A percentile compares a stretch with the other conserved stretches of the same genome.
Evolutionary conservation across 1,140 invertebrate genomes (phyloP).

Genomic region (Pachypeltis micranthus): DNA sequence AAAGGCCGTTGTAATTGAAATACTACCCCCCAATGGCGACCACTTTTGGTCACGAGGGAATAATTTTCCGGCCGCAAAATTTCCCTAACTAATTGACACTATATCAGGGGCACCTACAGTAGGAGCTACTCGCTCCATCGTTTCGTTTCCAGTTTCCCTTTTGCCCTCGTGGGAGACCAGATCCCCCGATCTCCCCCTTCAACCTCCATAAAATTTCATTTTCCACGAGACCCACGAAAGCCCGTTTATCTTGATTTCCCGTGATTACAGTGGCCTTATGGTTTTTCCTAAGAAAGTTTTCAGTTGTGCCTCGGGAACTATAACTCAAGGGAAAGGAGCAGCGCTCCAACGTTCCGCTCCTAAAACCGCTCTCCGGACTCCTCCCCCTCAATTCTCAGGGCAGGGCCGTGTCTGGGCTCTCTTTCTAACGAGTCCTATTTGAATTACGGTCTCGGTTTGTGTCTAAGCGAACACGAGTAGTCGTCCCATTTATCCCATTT

Average conservation of each 20-base stretch:
- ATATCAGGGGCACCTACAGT: too few species aligned
- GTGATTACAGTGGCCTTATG: conserved; percentile 14
- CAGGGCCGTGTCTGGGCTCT: too few species aligned
- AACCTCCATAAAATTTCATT: conserved; percentile 13
- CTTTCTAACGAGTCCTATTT: conserved; percentile 1
- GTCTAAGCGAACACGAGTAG: conserved; percentile 7
- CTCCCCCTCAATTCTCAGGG: neutral
- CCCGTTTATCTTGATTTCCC: conserved; percentile 14
- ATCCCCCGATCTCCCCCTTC: too few species aligned
- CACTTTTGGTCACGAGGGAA: too few species aligned
- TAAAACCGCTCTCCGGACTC: neutral
- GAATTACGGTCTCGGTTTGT: conserved; percentile 3
- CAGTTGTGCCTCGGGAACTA: conserved; percentile 8
- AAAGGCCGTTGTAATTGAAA: too few species aligned
- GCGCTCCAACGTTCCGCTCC: neutral
- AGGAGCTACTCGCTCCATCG: too few species aligned
- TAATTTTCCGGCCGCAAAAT: too few species aligned
- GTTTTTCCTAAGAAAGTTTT: conserved; percentile 17
- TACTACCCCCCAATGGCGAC: too few species aligned
- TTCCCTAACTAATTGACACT: too few species aligned
- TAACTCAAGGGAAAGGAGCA: conserved; percentile 1
- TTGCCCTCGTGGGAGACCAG: too few species aligned
- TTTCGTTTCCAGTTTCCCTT: too few species aligned
- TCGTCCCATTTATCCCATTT: conserved; percentile 6
- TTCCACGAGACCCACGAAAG: neutral